These are phyloP conservation scores for Dendrocincla fuliginosa DNA, from an alignment of 2,797 vertebrate genomes.

Conservation along the genomic window DNA sequence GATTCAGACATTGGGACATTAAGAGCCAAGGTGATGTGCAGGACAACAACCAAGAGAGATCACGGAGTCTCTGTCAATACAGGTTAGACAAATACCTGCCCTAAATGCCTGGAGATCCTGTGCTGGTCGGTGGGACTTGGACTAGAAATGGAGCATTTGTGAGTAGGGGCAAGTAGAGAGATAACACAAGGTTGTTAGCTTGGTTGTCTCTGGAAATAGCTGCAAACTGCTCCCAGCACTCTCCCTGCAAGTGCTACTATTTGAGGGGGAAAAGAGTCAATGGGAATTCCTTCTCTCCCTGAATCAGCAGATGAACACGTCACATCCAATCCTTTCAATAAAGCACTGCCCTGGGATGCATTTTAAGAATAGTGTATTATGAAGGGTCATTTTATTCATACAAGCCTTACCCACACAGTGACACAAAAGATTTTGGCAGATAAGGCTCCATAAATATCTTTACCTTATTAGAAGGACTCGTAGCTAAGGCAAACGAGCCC, in stretches of 20 bases:
- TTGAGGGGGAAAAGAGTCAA: neutral
- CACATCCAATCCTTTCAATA: neutral
- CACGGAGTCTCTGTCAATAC: fast-evolving
- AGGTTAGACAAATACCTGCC: neutral
- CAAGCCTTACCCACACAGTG: neutral
- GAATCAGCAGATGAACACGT: neutral
- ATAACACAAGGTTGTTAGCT: fast-evolving
- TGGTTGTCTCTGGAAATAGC: neutral
- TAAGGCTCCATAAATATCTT: conserved; percentile 36
- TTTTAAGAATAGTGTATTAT: fast-evolving
- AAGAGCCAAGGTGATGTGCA: fast-evolving
- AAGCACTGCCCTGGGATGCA: fast-evolving
- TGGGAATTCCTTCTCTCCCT: neutral
- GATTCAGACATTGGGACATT: neutral
- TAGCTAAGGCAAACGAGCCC: neutral
- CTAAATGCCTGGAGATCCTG: neutral
- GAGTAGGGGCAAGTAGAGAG: neutral
- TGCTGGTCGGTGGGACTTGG: fast-evolving
- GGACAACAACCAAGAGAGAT: fast-evolving
- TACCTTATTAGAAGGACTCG: conserved; percentile 1
- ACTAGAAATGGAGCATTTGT: neutral
- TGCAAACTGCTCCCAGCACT: neutral
- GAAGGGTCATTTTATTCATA: neutral
- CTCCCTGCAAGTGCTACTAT: neutral
- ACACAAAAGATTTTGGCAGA: neutral